These are phyloP conservation scores for Amphiprion ocellaris DNA, from an alignment of 2,113 vertebrate species.

Conservation along the genomic window DNA sequence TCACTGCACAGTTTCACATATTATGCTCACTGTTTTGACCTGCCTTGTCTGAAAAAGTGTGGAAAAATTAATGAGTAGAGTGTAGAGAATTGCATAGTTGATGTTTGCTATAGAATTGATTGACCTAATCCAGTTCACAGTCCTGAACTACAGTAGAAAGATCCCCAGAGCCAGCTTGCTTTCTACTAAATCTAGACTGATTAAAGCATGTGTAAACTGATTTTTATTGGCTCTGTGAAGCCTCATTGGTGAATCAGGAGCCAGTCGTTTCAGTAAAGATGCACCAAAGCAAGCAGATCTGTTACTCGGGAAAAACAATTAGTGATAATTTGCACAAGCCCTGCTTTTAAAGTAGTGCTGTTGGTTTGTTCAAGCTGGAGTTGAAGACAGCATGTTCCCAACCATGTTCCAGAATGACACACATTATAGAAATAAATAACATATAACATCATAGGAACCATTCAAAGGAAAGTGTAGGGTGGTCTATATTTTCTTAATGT, in stretches of 20 bases:
- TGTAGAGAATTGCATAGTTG: too few species aligned
- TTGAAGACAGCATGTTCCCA: too few species aligned
- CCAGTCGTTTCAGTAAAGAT: neutral
- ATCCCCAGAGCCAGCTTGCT: neutral
- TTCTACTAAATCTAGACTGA: neutral
- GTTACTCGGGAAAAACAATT: too few species aligned
- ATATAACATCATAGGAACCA: neutral
- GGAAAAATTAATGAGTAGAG: too few species aligned
- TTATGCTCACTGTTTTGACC: neutral
- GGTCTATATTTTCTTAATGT: slow-evolving; percentile 15
- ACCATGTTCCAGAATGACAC: too few species aligned
- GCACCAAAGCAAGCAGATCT: neutral
- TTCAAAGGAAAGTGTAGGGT: neutral
- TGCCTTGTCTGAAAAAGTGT: neutral
- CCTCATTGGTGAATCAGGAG: neutral
- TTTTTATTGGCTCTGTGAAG: neutral
- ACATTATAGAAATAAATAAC: too few species aligned
- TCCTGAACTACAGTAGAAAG: too few species aligned
- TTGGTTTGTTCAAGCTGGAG: too few species aligned
- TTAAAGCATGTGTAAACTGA: neutral
- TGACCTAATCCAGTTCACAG: too few species aligned
- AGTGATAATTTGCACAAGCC: too few species aligned
- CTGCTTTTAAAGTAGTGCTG: too few species aligned
- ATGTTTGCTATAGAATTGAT: too few species aligned
- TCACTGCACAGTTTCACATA: neutral